These are phyloP conservation scores for Brachypalpus laphriformis DNA, from an alignment of 2,888 invertebrate genomes.

Conservation along the genomic window DNA sequence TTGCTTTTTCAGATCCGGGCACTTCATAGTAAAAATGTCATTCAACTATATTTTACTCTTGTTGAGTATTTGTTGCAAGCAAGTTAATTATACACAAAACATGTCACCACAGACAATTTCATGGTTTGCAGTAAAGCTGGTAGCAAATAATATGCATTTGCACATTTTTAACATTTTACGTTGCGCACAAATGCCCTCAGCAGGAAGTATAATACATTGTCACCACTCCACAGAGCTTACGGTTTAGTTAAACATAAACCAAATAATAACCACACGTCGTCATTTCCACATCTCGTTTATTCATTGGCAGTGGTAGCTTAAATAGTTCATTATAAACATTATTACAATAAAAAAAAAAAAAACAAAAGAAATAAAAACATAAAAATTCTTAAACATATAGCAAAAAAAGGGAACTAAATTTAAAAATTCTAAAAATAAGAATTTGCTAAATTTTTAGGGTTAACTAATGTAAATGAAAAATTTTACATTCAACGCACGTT, in stretches of 20 bases:
- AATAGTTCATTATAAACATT: constrained; percentile 62
- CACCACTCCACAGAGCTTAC: neutral
- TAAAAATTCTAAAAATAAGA: constrained; percentile 39
- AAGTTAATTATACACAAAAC: constrained; percentile 11
- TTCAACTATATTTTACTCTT: neutral
- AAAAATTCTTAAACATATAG: constrained; percentile 52
- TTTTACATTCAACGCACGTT: constrained; percentile 11
- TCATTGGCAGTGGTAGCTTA: constrained; percentile 71
- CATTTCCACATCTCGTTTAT: constrained; percentile 68
- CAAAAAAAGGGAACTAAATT: neutral
- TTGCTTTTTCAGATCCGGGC: constrained; percentile 1
- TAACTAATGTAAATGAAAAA: neutral
- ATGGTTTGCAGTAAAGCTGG: constrained; percentile 1
- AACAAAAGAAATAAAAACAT: constrained; percentile 17
- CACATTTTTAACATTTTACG: neutral
- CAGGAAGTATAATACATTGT: too few relatives aligned
- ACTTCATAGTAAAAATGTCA: neutral
- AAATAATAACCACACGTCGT: too few relatives aligned
- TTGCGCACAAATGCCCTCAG: neutral
- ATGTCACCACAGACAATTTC: constrained; percentile 15
- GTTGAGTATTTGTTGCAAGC: neutral
- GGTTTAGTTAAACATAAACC: neutral
- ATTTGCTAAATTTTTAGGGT: neutral
- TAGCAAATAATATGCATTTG: neutral
- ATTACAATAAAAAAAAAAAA: constrained; percentile 41